These are phyloP conservation scores for Eupithecia abbreviata DNA, from an alignment of 2,888 invertebrate species.

Conservation along the genomic window DNA sequence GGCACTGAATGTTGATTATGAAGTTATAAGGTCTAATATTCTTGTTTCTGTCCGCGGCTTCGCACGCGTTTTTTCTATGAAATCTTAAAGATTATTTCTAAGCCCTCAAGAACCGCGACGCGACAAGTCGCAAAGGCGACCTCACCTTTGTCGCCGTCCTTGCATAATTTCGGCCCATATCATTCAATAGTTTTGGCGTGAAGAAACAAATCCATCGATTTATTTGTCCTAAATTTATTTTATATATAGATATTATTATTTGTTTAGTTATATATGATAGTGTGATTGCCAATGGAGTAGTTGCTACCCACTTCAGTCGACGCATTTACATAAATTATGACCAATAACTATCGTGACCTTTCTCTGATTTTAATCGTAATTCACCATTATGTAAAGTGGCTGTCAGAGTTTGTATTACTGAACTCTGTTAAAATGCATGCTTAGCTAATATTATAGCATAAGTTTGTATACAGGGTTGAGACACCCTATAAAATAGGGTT, in stretches of 20 bases:
- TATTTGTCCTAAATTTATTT: no score
- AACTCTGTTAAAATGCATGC: not conserved
- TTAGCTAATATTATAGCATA: not conserved
- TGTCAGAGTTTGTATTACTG: constrained; percentile 2
- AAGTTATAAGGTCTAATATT: not conserved
- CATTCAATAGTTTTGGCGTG: no score
- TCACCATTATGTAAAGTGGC: constrained; percentile 21
- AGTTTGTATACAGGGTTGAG: not conserved
- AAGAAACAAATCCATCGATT: no score
- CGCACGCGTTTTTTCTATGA: no score
- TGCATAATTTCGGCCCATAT: no score
- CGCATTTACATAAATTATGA: constrained; percentile 1
- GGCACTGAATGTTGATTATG: not conserved
- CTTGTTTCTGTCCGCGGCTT: no score
- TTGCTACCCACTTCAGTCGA: not conserved
- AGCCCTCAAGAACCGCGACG: no score
- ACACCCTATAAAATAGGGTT: not conserved
- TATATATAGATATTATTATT: no score
- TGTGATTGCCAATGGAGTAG: not conserved
- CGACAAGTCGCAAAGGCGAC: no score
- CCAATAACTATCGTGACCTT: not conserved
- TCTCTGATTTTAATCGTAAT: constrained; percentile 31
- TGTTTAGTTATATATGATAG: no score
- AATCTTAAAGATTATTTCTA: no score
- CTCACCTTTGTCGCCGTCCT: no score